Conservation (phyloP, 2,888 invertebrate species). For the Temnothorax ravouxi region DNA sequence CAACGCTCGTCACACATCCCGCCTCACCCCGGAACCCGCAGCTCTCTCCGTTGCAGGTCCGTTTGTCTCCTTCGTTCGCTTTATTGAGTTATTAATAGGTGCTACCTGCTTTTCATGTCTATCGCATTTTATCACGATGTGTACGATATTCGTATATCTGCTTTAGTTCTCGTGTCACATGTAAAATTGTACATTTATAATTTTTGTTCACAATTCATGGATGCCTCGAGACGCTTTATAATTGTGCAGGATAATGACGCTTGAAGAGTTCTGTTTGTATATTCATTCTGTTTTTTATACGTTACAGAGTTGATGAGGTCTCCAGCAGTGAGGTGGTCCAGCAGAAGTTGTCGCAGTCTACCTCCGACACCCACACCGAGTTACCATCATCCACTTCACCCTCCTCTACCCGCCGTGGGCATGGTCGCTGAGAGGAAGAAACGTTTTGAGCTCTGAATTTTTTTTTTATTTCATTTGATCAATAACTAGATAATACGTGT, state of each 20-base stretch:
- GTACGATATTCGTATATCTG: not conserved
- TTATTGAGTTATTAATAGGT: not conserved
- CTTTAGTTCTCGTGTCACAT: not conserved
- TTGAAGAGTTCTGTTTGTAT: not conserved
- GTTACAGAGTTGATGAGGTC: constrained; percentile 88
- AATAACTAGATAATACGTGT: not conserved
- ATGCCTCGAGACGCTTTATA: not conserved
- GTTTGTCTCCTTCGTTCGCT: constrained; percentile 60
- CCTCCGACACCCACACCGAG: constrained; percentile 84
- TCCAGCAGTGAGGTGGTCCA: constrained; percentile 86
- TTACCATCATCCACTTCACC: constrained; percentile 82
- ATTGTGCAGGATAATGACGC: not conserved
- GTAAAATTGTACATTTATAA: not conserved
- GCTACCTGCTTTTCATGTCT: constrained; percentile 50
- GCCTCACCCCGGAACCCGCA: constrained; percentile 89
- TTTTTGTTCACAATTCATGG: not conserved
- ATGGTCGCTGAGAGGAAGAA: constrained; percentile 92
- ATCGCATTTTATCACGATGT: not conserved
- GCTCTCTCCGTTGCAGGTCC: constrained; percentile 91
- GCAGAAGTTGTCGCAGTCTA: constrained; percentile 86
- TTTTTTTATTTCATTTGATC: not conserved
- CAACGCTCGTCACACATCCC: constrained; percentile 82
- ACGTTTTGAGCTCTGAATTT: constrained; percentile 88
- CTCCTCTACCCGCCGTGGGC: constrained; percentile 88
- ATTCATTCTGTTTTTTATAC: constrained; percentile 65